Conservation (phyloP, 37 sponge, comb jelly and placozoan species). For the Eunapius fragilis region DNA sequence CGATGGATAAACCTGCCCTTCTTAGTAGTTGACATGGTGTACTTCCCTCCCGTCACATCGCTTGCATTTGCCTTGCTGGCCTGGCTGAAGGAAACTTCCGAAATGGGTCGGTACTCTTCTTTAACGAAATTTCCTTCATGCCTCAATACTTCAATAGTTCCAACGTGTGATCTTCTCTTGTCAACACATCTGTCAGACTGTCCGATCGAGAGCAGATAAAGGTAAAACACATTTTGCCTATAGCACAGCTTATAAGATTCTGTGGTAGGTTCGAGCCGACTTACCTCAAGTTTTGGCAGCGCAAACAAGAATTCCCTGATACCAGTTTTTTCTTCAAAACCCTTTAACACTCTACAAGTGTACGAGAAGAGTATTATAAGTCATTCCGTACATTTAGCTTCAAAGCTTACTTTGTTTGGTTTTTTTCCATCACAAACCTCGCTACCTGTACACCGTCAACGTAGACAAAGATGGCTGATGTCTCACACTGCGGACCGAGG, state of each 20-base stretch:
- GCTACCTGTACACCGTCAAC: slow-evolving; percentile 68
- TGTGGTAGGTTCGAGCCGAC: no score
- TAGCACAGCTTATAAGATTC: no score
- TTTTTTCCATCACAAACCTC: slow-evolving; percentile 55
- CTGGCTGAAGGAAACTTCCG: slow-evolving; percentile 44
- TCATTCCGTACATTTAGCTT: background rate
- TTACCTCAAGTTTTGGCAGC: slow-evolving; percentile 53
- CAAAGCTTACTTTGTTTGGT: slow-evolving; percentile 39
- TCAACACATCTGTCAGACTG: slow-evolving; percentile 41
- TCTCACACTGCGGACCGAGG: slow-evolving; percentile 50
- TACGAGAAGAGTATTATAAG: background rate
- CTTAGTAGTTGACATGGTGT: slow-evolving; percentile 77
- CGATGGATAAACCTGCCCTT: slow-evolving; percentile 60
- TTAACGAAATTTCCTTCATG: slow-evolving; percentile 58
- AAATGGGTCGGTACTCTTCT: slow-evolving; percentile 55
- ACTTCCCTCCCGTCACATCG: slow-evolving; percentile 56
- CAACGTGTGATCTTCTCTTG: slow-evolving; percentile 39
- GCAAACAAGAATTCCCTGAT: slow-evolving; percentile 72
- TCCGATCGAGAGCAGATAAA: no score
- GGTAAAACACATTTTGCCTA: slow-evolving; percentile 8
- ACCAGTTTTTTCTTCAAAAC: slow-evolving; percentile 67
- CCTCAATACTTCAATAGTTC: slow-evolving; percentile 51
- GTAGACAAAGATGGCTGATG: slow-evolving; percentile 54
- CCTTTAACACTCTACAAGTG: slow-evolving; percentile 42
- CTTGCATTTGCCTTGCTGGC: slow-evolving; percentile 63